Evolutionary conservation across 2,113 vertebrate species (phyloP).

Genomic region (Crotalus tigris): DNA sequence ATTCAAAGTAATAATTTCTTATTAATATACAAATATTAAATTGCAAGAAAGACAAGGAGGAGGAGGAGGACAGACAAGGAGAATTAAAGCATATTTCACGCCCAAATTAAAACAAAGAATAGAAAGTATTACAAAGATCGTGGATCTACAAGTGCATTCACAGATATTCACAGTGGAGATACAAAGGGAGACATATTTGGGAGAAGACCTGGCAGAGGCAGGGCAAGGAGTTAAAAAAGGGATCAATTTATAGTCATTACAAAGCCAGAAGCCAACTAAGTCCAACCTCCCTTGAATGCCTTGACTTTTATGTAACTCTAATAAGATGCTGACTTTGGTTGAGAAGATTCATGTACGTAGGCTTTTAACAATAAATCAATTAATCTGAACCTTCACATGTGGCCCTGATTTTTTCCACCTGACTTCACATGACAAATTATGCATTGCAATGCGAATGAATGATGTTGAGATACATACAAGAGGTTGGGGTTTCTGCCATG

Average conservation of each 20-base stretch:
- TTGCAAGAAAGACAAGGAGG: background rate
- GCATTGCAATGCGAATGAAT: background rate
- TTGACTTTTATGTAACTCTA: background rate
- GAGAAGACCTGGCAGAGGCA: background rate
- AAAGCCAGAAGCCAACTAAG: background rate
- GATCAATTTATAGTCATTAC: background rate
- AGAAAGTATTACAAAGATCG: background rate
- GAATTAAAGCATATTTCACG: background rate
- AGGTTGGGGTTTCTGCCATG: background rate
- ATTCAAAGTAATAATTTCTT: background rate
- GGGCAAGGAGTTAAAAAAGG: background rate
- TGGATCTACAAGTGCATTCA: background rate
- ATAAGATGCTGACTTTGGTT: background rate
- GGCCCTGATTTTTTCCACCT: background rate
- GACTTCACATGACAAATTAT: background rate
- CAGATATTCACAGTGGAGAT: background rate
- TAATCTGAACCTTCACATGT: background rate
- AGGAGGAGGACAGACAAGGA: background rate
- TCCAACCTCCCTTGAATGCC: background rate
- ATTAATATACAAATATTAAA: background rate
- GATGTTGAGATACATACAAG: background rate
- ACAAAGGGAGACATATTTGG: background rate
- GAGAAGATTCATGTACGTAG: background rate
- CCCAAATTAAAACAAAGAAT: background rate
- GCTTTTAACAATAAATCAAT: background rate